Percentiles rank a stretch among this genome's conserved stretches.
Evolutionary conservation across 2,888 invertebrate species (phyloP).

Genomic region (Apodemia zela): DNA sequence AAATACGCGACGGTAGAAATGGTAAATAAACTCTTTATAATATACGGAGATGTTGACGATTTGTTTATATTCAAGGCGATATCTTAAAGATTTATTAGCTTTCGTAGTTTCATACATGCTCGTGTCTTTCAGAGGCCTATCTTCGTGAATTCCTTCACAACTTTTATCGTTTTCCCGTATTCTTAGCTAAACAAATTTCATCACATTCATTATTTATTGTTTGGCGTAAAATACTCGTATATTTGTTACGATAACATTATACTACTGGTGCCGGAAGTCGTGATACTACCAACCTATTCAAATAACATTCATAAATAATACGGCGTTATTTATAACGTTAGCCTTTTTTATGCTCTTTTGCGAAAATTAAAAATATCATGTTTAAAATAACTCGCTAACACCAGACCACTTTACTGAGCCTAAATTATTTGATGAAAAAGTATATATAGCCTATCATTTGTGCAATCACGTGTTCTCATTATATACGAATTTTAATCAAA

Average conservation of each 20-base stretch:
- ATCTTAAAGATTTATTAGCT: slow-evolving; percentile 64
- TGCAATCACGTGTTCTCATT: no score
- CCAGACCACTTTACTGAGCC: no score
- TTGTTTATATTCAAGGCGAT: slow-evolving; percentile 61
- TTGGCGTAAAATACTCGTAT: slow-evolving; percentile 21
- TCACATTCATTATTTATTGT: slow-evolving; percentile 51
- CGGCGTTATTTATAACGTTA: not conserved
- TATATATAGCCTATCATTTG: no score
- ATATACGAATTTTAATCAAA: no score
- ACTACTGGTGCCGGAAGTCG: not conserved
- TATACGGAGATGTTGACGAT: slow-evolving; percentile 26
- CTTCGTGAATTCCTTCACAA: slow-evolving; percentile 47
- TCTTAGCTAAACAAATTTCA: slow-evolving; percentile 39
- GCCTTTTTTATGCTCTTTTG: not conserved
- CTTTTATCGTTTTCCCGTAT: slow-evolving; percentile 38
- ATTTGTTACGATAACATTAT: slow-evolving; percentile 2
- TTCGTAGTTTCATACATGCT: slow-evolving; percentile 58
- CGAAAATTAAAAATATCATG: not conserved
- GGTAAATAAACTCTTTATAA: no score
- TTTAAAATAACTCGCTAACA: no score
- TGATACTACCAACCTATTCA: not conserved
- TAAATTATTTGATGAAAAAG: no score
- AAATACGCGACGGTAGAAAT: no score
- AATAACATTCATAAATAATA: not conserved
- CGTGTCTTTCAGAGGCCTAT: slow-evolving; percentile 45